Conservation (phyloP, 2,888 invertebrate species). For the Strigamia maritima region DNA sequence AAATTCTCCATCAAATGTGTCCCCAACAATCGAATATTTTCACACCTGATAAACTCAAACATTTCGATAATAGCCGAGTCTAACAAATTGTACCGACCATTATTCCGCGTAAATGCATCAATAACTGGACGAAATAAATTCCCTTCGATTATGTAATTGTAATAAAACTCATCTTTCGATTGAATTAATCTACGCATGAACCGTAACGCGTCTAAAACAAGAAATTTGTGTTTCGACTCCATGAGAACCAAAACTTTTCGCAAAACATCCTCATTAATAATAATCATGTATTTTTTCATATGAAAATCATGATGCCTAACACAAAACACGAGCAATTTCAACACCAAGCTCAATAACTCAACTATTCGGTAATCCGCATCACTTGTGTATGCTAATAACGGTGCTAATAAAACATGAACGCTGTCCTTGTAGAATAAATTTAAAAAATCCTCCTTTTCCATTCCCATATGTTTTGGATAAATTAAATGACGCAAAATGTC, state of each 20-base stretch:
- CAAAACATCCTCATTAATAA: slow-evolving; percentile 91
- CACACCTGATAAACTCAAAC: slow-evolving; percentile 95
- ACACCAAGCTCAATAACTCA: slow-evolving; percentile 86
- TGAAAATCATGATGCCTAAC: slow-evolving; percentile 99
- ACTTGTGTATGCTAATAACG: slow-evolving; percentile 84
- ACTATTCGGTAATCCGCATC: slow-evolving; percentile 95
- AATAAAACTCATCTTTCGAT: slow-evolving; percentile 97
- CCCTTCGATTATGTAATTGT: slow-evolving; percentile 89
- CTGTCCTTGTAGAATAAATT: slow-evolving; percentile 98
- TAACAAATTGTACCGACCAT: slow-evolving; percentile 95
- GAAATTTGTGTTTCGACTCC: slow-evolving; percentile 95
- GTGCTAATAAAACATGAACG: slow-evolving; percentile 86
- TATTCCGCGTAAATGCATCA: slow-evolving; percentile 93
- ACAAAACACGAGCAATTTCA: slow-evolving; percentile 95
- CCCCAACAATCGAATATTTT: slow-evolving; percentile 50
- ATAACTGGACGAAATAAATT: slow-evolving; percentile 94
- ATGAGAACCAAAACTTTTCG: slow-evolving; percentile 91
- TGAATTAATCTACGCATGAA: slow-evolving; percentile 96
- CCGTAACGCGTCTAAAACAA: slow-evolving; percentile 81
- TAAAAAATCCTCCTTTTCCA: slow-evolving; percentile 96
- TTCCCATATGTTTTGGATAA: slow-evolving; percentile 97
- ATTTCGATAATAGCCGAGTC: slow-evolving; percentile 98
- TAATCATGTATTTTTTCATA: slow-evolving; percentile 97
- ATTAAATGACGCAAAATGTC: slow-evolving; percentile 87
- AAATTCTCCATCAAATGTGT: slow-evolving; percentile 95